phyloP scores from a whole-genome alignment of 1,140 invertebrate species.

The Ylistrum balloti region DNA sequence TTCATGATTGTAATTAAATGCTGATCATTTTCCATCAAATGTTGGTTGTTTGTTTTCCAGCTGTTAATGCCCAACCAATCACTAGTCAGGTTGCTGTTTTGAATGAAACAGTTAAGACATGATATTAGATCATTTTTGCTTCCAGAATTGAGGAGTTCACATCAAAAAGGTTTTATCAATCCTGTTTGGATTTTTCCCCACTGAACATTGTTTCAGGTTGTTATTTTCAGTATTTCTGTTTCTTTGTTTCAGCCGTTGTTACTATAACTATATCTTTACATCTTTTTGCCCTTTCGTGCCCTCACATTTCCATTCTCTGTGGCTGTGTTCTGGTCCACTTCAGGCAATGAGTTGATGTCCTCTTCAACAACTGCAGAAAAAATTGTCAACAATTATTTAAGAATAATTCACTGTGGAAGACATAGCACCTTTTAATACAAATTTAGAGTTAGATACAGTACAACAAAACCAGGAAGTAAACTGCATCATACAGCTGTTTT shows the following conservation, averaged over 20 bases:
- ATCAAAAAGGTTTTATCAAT: conserved; percentile 55
- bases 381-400: neutral
- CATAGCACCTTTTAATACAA: too few species aligned
- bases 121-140: neutral
- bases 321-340: conserved; percentile 87
- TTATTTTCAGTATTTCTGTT: neutral
- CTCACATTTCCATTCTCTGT: conserved; percentile 75
- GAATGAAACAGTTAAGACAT: too few species aligned
- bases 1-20: neutral
- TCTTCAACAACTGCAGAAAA: conserved; percentile 84
- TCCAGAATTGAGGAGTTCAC: conserved; percentile 53
- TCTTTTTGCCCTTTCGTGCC: conserved; percentile 65
- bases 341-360: conserved; percentile 86
- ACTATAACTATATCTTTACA: conserved; percentile 13
- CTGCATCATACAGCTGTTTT: too few species aligned
- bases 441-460: too few species aligned
- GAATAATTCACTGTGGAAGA: too few species aligned
- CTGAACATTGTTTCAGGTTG: conserved; percentile 55
- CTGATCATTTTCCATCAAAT: neutral
- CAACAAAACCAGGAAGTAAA: too few species aligned
- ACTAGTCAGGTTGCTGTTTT: too few species aligned
- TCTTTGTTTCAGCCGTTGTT: neutral
- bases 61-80: neutral
- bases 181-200: conserved; percentile 43
- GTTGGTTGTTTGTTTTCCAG: conserved; percentile 49